A percentile compares a stretch with the other conserved stretches of the same genome.
These are phyloP conservation scores for Ceramica pisi DNA, from an alignment of 2,888 invertebrate genomes.

Conservation along the genomic window DNA sequence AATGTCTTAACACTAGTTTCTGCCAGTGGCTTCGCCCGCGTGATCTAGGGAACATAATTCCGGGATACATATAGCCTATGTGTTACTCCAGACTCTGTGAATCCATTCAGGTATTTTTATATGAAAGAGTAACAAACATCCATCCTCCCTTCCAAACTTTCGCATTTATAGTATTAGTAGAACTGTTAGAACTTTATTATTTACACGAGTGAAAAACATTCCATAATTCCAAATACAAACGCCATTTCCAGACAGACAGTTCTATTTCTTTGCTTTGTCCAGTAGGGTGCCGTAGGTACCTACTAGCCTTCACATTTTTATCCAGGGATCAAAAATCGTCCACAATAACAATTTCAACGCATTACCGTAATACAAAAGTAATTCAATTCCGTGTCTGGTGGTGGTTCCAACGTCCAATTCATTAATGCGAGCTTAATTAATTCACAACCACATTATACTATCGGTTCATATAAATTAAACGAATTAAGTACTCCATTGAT, in stretches of 20 bases:
- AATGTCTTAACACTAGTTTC: background rate
- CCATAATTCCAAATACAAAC: background rate
- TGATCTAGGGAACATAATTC: no score
- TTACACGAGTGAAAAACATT: background rate
- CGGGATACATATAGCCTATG: no score
- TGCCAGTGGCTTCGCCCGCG: no score
- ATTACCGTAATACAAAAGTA: conserved; percentile 79
- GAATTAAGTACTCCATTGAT: conserved; percentile 73
- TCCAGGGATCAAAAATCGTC: conserved; percentile 81
- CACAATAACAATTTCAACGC: conserved; percentile 80
- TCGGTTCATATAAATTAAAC: conserved; percentile 74
- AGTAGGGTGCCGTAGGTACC: conserved; percentile 77
- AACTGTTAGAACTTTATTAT: background rate
- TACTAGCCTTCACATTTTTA: conserved; percentile 77
- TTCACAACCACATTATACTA: conserved; percentile 73
- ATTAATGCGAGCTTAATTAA: conserved; percentile 79
- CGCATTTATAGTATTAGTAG: no score
- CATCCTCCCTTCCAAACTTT: no score
- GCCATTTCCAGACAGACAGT: conserved; percentile 51
- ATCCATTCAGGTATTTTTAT: no score
- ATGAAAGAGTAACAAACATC: no score
- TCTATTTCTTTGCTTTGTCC: conserved; percentile 60
- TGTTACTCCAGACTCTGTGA: no score
- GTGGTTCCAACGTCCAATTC: conserved; percentile 79
- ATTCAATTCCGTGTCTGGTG: conserved; percentile 79